Base-by-base conservation (phyloP, 2,113 vertebrate genomes). In the Scytalopus superciliaris region DNA sequence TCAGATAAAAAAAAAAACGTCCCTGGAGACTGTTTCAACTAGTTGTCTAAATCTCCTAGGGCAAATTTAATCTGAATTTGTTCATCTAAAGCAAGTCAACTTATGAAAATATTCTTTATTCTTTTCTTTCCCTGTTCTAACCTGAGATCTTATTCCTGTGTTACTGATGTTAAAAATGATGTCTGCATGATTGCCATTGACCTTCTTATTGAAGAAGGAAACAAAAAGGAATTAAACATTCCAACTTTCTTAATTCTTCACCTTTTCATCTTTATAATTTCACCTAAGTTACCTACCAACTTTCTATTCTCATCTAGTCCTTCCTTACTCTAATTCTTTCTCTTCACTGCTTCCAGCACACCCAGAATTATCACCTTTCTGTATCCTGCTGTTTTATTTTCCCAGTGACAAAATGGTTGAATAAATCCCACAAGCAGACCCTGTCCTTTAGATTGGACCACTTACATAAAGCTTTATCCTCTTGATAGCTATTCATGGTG, bases 71-170 rank as follows among this genome's bases (percentile, higher is more conserved):
- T 80, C 59, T 4, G 11, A 55, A 56, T 62, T 70, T 92, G 72
- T 96, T 94, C n/a, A 74, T 70, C 55, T 93, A 86, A 90, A 86
- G 50, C 63, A 93, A 67, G 63, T 23, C 64, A 74, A 10, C 12
- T 53, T 69, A 39, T 9, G 57, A 33, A 92, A 94, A 90, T 69
- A 77, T 16, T 73, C 4, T n/a, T 72, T 53, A 40, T 17, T 21
- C 7, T 75, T 85, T 69, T 63, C 31, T 72, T 84, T 64, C 15
- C 31, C 7, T 76, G 1, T 47, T 79, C 52, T 63, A 84, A 50
- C 37, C 42, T 76, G 40, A 56, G 17, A 69, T 80, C 35, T 90
- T 50, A 53, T 57, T 85, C 59, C 16, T 55, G 53, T 17, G 12
- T 62, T 93, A 49, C n/a, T 53, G 67, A 69, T 0, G 0, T 83